These are phyloP conservation scores for Acanthoscelides obtectus DNA, from an alignment of 2,888 invertebrate genomes.

Conservation along the genomic window DNA sequence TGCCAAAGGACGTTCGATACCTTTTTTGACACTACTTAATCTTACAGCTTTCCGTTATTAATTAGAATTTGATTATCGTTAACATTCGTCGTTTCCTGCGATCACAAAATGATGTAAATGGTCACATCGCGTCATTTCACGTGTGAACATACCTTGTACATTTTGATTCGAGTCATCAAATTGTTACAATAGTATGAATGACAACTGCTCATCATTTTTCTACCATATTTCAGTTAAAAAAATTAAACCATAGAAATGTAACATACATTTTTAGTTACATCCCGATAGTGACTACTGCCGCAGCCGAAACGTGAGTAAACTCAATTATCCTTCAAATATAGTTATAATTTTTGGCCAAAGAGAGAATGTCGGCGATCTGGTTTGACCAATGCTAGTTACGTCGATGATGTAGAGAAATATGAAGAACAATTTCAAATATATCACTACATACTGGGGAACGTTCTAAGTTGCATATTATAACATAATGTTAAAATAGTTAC, in stretches of 20 bases:
- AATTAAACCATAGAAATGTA: no score
- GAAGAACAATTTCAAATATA: neutral
- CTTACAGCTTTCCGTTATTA: neutral
- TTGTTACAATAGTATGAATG: neutral
- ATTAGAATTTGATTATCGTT: neutral
- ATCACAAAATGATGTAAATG: neutral
- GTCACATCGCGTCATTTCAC: neutral
- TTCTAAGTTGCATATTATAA: neutral
- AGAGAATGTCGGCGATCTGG: no score
- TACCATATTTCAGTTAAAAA: neutral
- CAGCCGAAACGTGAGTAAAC: no score
- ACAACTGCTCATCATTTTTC: neutral
- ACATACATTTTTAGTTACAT: no score
- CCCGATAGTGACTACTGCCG: no score
- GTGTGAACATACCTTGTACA: neutral
- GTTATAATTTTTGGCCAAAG: no score
- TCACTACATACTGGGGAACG: neutral
- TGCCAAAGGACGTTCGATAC: slow-evolving; percentile 14
- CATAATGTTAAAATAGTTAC: neutral
- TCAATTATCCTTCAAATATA: no score
- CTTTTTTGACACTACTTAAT: neutral
- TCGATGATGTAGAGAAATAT: neutral
- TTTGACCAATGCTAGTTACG: no score
- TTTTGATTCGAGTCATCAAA: neutral
- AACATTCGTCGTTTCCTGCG: neutral